phyloP scores from a whole-genome alignment of 2,888 invertebrate genomes.

The Caenorhabditis sulstoni region DNA sequence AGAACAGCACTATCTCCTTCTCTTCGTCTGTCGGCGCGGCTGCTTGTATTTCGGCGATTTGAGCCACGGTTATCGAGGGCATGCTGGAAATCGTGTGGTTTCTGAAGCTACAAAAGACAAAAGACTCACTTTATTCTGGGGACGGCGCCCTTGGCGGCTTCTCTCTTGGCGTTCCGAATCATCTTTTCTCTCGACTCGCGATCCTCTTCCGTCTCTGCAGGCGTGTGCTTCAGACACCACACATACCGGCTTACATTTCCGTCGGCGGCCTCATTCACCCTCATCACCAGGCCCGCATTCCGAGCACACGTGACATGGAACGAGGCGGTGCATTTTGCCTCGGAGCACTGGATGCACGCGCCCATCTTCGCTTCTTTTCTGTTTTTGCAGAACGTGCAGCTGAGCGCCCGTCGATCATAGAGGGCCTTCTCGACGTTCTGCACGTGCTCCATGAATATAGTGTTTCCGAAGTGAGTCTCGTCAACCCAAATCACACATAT shows the following conservation, averaged over 20 bases:
- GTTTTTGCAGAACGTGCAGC: conserved; percentile 85
- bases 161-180: conserved; percentile 41
- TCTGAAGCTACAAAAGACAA: no score
- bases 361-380: conserved; percentile 20
- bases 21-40: conserved; percentile 84
- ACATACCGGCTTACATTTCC: conserved; percentile 61
- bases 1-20: conserved; percentile 90
- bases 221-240: conserved; percentile 69
- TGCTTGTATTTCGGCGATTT: conserved; percentile 35
- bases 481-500: conserved; percentile 99
- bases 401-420: conserved; percentile 88
- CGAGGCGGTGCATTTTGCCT: conserved; percentile 84
- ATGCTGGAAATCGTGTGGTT: conserved; percentile 61
- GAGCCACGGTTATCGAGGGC: conserved; percentile 61
- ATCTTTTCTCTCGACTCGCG: conserved; percentile 17
- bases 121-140: conserved; percentile 25
- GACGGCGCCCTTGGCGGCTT: conserved; percentile 11
- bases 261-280: conserved; percentile 80
- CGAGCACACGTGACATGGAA: conserved; percentile 99
- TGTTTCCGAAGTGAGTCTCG: conserved; percentile 92
- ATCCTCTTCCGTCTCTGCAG: conserved; percentile 38
- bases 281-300: conserved; percentile 93
- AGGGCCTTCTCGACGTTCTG: conserved; percentile 84
- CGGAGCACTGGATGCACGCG: conserved; percentile 66
- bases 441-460: conserved; percentile 90